Percentiles rank a stretch among this genome's conserved stretches.
These are phyloP conservation scores for Samia ricini DNA, from an alignment of 1,140 invertebrate species.

Conservation along the genomic window DNA sequence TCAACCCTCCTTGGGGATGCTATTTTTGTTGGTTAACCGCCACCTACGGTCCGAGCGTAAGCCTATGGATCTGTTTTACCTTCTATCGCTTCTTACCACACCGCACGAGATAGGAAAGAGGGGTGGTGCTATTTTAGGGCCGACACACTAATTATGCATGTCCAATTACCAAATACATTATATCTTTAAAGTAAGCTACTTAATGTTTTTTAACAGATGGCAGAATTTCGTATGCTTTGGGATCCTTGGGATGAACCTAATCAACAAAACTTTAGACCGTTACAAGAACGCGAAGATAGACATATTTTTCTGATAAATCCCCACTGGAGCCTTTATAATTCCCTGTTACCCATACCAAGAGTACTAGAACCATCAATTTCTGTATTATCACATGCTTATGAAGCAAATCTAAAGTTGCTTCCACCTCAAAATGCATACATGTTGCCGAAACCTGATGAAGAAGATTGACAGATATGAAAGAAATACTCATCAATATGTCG, in stretches of 20 bases:
- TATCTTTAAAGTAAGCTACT: neutral
- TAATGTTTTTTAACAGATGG: constrained; percentile 65
- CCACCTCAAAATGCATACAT: constrained; percentile 58
- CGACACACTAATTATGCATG: too few species aligned
- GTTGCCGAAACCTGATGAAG: constrained; percentile 27
- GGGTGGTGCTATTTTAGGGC: too few species aligned
- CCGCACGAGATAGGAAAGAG: too few species aligned
- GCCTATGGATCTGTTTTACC: too few species aligned
- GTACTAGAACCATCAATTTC: constrained; percentile 57
- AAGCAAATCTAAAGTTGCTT: constrained; percentile 47
- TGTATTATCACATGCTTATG: constrained; percentile 48
- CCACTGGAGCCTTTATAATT: constrained; percentile 67
- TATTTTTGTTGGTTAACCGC: too few species aligned
- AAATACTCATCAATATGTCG: neutral
- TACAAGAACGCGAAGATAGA: constrained; percentile 47
- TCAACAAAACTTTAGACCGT: constrained; percentile 54
- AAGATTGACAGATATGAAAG: constrained; percentile 17
- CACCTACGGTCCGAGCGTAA: too few species aligned
- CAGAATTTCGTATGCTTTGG: constrained; percentile 67
- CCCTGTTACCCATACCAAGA: constrained; percentile 67
- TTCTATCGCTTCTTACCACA: too few species aligned
- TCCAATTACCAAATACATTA: too few species aligned
- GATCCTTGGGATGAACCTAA: constrained; percentile 60
- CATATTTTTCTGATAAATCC: constrained; percentile 69
- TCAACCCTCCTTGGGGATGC: too few species aligned